A percentile compares a stretch with the other conserved stretches of the same genome.
phyloP scores from a whole-genome alignment of 2,888 invertebrate species.

The Polydesmus complanatus region DNA sequence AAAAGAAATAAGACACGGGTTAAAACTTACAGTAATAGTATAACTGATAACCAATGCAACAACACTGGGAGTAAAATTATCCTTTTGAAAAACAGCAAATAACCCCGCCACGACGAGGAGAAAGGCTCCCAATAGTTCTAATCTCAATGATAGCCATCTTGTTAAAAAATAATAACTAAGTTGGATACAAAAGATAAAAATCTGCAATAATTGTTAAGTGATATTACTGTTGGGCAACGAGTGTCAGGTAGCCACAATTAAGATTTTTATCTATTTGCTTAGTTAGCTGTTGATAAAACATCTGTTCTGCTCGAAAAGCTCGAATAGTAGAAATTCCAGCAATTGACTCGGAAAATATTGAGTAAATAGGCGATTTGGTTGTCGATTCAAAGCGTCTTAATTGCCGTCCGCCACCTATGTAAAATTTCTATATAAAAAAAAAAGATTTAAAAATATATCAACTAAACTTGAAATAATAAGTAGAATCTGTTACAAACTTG shows the following conservation, averaged over 20 bases:
- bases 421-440: constrained; percentile 53
- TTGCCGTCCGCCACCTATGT: constrained; percentile 84
- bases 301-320: constrained; percentile 62
- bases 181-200: neutral
- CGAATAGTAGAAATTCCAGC: constrained; percentile 66
- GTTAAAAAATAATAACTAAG: neutral
- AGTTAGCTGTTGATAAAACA: constrained; percentile 81
- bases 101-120: neutral
- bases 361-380: constrained; percentile 89
- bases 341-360: constrained; percentile 90
- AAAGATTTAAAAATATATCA: neutral
- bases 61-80: neutral
- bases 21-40: neutral
- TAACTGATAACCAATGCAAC: neutral
- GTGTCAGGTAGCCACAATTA: constrained; percentile 78
- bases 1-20: neutral
- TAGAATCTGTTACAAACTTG: neutral
- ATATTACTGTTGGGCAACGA: constrained; percentile 62
- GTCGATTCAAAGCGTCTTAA: constrained; percentile 85
- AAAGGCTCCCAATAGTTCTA: neutral
- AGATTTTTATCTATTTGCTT: constrained; percentile 81
- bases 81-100: neutral
- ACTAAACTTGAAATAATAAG: no score
- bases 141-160: neutral
- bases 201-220: neutral